Evolutionary conservation across 2,113 vertebrate species (phyloP).

Genomic region (Callipepla californica): DNA sequence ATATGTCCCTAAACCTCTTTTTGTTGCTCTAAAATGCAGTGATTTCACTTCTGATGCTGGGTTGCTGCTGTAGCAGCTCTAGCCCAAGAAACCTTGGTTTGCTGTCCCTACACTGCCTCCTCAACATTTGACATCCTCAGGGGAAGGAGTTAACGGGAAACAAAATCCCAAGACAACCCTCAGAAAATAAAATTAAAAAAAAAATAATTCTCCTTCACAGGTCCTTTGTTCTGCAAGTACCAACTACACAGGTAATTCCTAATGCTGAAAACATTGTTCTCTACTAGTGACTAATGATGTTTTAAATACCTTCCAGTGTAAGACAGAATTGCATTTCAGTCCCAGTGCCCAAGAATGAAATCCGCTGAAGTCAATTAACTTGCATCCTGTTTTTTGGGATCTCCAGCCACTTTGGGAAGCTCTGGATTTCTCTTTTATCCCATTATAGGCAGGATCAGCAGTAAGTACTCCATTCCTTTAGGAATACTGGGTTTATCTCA

Average conservation of each 20-base stretch:
- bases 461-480: not conserved
- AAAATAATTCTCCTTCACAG: not conserved
- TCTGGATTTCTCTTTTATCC: conserved; percentile 31
- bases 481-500: conserved; percentile 19
- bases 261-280: not conserved
- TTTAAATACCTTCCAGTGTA: not conserved
- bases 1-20: not conserved
- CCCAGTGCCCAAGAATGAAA: not conserved
- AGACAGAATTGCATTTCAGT: not conserved
- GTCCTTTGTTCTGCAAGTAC: not conserved
- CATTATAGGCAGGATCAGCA: conserved; percentile 9
- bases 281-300: not conserved
- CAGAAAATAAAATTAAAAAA: not conserved
- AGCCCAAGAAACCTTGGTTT: not conserved
- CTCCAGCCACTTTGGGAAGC: not conserved
- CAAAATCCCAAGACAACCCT: not conserved
- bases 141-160: not conserved
- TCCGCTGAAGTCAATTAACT: not conserved
- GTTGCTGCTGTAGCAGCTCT: not conserved
- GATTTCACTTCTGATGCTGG: not conserved
- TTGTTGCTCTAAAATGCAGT: not conserved
- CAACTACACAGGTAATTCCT: not conserved
- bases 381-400: not conserved
- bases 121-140: not conserved
- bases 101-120: not conserved